Base-by-base conservation (phyloP, 2,888 invertebrate species). In the Ellobium chinense region DNA sequence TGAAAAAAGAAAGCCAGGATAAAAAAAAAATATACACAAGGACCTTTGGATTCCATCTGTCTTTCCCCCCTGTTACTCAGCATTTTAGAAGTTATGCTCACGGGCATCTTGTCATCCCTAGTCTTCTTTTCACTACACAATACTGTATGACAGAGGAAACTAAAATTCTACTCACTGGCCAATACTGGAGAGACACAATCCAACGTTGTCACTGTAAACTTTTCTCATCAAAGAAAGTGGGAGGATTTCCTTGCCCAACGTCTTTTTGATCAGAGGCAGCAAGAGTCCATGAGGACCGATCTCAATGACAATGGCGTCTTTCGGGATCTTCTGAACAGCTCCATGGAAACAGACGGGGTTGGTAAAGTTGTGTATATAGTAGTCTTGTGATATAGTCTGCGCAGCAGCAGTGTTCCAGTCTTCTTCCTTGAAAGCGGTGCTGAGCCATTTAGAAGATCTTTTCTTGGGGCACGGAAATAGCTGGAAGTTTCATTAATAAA, bases 211-310 rank as follows among this genome's bases (percentile, higher is more conserved):
- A n/a, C 95, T 93, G 87, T 96, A 96, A 86, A 95, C 96, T 84
- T 96, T 94, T 89, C 97, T 98, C 93, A 98, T 96, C 65, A 99
- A 95, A 84, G 97, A 96, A 86, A 98, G 94, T 92, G 96, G 96
- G 80, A 95, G 95, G 82, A 96, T 95, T 2, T 95, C 95, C 74
- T 95, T 91, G 0, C 95, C 95, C 0, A 97, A 94, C 14, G 97
- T 96, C 87, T 99, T 95, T 91, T 97, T 96, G 39, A 99, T 94
- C 91, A 99, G 96, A 27, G 98, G 97, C 94, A 98, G 98, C 85
- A 99, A 95, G 85, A 99, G 95, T 89, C 97, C 96, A 93, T 98
- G 98, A n/a, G 99, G 98, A 12, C 99, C 98, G 89, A 99, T 91
- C 88, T 99, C 99, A 90, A 99, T 95, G 84, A 96, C 95, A 85